Evolutionary conservation across 2,113 vertebrate genomes (phyloP).

Genomic region (Tychaedon coryphoeus): DNA sequence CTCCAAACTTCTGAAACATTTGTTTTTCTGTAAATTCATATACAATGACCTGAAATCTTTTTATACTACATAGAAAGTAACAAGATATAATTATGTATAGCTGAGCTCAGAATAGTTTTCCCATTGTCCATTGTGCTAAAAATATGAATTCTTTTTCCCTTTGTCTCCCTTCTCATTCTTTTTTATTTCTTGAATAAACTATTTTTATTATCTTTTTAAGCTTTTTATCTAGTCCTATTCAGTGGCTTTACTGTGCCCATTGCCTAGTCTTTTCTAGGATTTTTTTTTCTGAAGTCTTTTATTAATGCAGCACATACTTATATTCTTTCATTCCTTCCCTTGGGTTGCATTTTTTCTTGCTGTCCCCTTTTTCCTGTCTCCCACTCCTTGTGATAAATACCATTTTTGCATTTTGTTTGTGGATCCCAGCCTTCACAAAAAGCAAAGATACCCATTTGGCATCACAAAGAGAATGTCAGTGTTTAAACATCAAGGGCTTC

Average conservation of each 20-base stretch:
- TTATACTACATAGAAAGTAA: background rate
- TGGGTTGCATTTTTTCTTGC: background rate
- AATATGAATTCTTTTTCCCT: conserved; percentile 1
- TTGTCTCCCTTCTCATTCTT: background rate
- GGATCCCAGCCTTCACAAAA: background rate
- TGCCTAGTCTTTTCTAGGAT: background rate
- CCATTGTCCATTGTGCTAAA: conserved; percentile 1
- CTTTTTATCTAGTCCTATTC: conserved; percentile 47
- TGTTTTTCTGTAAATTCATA: background rate
- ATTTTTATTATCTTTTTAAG: conserved; percentile 33
- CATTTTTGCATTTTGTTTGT: conserved; percentile 50
- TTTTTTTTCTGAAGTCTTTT: background rate
- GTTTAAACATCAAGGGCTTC: background rate
- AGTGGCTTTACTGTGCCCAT: conserved; percentile 9
- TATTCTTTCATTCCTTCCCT: background rate
- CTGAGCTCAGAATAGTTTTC: background rate
- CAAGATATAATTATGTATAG: background rate
- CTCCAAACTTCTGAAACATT: background rate
- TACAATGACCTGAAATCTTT: background rate
- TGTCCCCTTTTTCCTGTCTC: background rate
- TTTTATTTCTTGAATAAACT: conserved; percentile 45
- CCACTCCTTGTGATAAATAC: conserved; percentile 19
- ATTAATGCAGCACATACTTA: background rate
- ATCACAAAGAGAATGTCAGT: background rate
- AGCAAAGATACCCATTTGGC: conserved; percentile 3